Conservation (phyloP, 2,888 invertebrate genomes). For the Crioceris asparagi region DNA sequence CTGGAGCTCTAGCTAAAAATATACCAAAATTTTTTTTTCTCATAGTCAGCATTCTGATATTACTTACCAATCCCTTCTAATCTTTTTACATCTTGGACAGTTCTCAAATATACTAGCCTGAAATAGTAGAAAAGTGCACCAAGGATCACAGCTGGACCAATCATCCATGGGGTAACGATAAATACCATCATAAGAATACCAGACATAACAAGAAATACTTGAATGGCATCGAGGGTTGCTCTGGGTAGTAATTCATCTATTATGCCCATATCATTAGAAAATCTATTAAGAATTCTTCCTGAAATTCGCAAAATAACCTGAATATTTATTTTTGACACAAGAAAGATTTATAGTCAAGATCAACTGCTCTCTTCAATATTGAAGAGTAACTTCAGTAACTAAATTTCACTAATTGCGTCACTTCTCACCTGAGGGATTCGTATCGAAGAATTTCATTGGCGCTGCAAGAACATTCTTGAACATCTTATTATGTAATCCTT, state of each 20-base stretch:
- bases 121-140: slow-evolving; percentile 52
- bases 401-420: too few species aligned
- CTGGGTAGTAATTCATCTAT: slow-evolving; percentile 62
- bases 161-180: slow-evolving; percentile 56
- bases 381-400: too few species aligned
- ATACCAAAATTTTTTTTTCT: not conserved
- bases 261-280: slow-evolving; percentile 73
- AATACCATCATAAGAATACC: slow-evolving; percentile 63
- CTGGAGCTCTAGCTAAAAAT: slow-evolving; percentile 66
- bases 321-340: too few species aligned
- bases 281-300: slow-evolving; percentile 72
- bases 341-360: too few species aligned
- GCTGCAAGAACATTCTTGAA: slow-evolving; percentile 63
- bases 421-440: slow-evolving; percentile 68
- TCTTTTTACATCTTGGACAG: slow-evolving; percentile 62
- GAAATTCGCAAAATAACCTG: slow-evolving; percentile 12
- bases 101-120: slow-evolving; percentile 54
- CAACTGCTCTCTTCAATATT: too few species aligned
- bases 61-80: slow-evolving; percentile 42
- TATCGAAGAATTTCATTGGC: slow-evolving; percentile 74
- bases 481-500: slow-evolving; percentile 66
- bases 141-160: slow-evolving; percentile 51
- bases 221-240: slow-evolving; percentile 51
- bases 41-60: not conserved
- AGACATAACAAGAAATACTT: slow-evolving; percentile 55